These are phyloP conservation scores for Uromys caudimaculatus DNA, from an alignment of 2,797 vertebrate species.

Conservation along the genomic window DNA sequence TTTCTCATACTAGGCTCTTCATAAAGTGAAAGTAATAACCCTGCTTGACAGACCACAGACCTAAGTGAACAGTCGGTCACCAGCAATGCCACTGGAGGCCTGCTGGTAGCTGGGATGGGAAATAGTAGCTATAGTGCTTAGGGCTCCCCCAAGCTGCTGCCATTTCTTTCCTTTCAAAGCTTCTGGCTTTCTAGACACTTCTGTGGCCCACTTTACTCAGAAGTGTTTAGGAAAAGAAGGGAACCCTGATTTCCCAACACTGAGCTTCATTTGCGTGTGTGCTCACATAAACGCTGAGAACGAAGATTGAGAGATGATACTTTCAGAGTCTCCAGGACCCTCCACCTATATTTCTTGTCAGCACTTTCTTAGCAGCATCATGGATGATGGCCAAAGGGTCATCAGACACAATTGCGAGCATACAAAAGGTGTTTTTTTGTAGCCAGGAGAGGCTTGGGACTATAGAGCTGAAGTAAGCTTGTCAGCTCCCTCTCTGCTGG, in stretches of 20 bases:
- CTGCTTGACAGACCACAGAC: neutral
- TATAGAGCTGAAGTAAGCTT: neutral
- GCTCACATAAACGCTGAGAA: neutral
- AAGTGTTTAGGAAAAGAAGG: constrained; percentile 51
- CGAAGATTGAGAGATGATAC: neutral
- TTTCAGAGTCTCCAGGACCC: constrained; percentile 36
- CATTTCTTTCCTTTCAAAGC: neutral
- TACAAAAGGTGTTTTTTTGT: neutral
- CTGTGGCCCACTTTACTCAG: neutral
- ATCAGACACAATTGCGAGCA: neutral
- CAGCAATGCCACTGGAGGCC: neutral
- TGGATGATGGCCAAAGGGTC: neutral
- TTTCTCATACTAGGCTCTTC: constrained; percentile 31
- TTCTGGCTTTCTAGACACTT: neutral
- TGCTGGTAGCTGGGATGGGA: neutral
- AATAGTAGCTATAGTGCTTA: neutral
- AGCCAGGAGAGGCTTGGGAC: neutral
- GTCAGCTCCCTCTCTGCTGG: neutral
- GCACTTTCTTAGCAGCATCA: neutral
- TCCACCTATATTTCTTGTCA: neutral
- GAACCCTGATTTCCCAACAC: constrained; percentile 18
- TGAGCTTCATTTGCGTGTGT: neutral
- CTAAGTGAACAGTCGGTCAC: neutral
- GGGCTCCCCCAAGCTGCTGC: neutral
- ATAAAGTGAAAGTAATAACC: constrained; percentile 23